These are phyloP conservation scores for Patagioenas fasciata DNA, from an alignment of 2,113 vertebrate genomes.

Conservation along the genomic window DNA sequence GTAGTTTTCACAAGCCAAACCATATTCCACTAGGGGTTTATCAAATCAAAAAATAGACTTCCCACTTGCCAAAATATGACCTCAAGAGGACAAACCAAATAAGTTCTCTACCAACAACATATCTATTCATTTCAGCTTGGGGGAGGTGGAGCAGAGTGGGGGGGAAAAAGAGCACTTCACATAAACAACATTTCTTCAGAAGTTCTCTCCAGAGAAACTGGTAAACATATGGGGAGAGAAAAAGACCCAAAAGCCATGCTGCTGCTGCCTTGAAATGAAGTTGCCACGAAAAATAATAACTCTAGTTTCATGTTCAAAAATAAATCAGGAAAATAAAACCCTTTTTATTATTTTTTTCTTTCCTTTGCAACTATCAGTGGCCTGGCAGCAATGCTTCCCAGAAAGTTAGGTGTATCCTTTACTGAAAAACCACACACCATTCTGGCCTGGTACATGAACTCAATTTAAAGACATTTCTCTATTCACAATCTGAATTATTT, in stretches of 20 bases:
- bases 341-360: not conserved
- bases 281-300: not conserved
- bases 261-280: not conserved
- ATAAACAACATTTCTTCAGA: constrained; percentile 19
- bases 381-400: not conserved
- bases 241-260: not conserved
- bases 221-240: not conserved
- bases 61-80: constrained; percentile 21
- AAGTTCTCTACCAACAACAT: constrained; percentile 37
- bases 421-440: not conserved
- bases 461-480: not conserved
- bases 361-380: not conserved
- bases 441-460: not conserved
- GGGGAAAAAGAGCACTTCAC: not conserved
- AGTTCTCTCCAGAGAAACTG: constrained; percentile 17
- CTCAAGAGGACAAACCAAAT: constrained; percentile 34
- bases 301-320: not conserved
- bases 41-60: constrained; percentile 38
- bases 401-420: not conserved
- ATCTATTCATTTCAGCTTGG: constrained; percentile 26
- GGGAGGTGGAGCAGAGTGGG: not conserved
- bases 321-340: not conserved
- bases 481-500: not conserved
- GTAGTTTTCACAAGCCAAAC: constrained; percentile 26
- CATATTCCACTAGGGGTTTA: constrained; percentile 41